Evolutionary conservation across 2,888 invertebrate genomes (phyloP).

Genomic region (Hypsopygia costalis): DNA sequence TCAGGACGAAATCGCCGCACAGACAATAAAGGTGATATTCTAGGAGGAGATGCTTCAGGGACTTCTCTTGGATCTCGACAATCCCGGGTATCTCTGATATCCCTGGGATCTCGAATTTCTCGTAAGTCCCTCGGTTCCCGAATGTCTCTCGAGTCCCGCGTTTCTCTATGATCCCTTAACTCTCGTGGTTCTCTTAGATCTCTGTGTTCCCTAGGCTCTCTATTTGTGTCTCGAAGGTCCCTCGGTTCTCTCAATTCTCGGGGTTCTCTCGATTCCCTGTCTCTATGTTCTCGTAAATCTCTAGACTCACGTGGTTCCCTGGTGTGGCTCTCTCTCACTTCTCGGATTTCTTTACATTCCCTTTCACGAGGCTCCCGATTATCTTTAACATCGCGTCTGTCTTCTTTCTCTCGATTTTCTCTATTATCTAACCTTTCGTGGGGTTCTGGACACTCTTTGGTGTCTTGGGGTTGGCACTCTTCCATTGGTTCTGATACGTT

Average conservation of each 20-base stretch:
- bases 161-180: slow-evolving; percentile 43
- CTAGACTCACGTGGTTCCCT: slow-evolving; percentile 60
- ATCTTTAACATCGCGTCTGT: slow-evolving; percentile 57
- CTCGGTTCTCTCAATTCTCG: slow-evolving; percentile 41
- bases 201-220: slow-evolving; percentile 48
- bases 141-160: slow-evolving; percentile 42
- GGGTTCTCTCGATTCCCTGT: slow-evolving; percentile 56
- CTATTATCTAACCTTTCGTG: slow-evolving; percentile 56
- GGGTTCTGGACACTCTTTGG: slow-evolving; percentile 52
- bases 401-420: slow-evolving; percentile 60
- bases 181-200: slow-evolving; percentile 54
- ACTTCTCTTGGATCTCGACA: slow-evolving; percentile 55
- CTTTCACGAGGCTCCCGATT: slow-evolving; percentile 52
- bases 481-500: slow-evolving; percentile 75
- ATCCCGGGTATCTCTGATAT: slow-evolving; percentile 48
- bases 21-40: slow-evolving; percentile 72
- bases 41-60: slow-evolving; percentile 68
- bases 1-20: slow-evolving; percentile 69
- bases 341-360: slow-evolving; percentile 56
- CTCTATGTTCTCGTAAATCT: slow-evolving; percentile 41
- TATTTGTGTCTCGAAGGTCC: slow-evolving; percentile 36
- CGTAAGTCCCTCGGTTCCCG: slow-evolving; percentile 50
- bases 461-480: slow-evolving; percentile 62
- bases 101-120: slow-evolving; percentile 43
- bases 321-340: slow-evolving; percentile 48